Base-by-base conservation (phyloP, 2,888 invertebrate genomes). In the Lepidocyrtoides sp. region DNA sequence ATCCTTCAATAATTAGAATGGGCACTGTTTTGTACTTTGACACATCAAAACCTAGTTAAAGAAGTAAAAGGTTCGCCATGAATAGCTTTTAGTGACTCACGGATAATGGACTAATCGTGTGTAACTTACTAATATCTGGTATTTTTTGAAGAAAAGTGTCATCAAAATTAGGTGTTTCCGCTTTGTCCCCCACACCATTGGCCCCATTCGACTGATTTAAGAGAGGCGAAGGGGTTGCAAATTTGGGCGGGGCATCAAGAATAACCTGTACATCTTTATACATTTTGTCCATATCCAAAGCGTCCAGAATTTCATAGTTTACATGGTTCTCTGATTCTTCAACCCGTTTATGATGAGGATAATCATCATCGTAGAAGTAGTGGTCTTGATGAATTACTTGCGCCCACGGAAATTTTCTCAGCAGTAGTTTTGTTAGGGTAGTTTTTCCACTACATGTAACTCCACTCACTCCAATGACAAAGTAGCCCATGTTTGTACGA, bases 381-480 rank as follows among this genome's bases (percentile, higher is more conserved):
- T 77, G 69, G 44, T 94, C 94, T 83, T 94, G 94, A 79, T 94
- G 91, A 57, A 93, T 69, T 0, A 93, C 84, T 10, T 81, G 82
- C 20, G 91, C 81, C 92, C 93, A 92, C 0, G 94, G 94, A 48
- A 94, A 93, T 3, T 93, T 91, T 23, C 91, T 20, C 44, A 92
- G 92, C 8, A 94, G 77, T 0, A 93, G 85, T 81, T 93, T 93
- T 10, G 93, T 89, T 26, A 93, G 36, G 5, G 91, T 92, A 0
- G 93, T 93, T 57, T 93, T 94, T 3, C 94, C 93, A 14, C 93
- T 93, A 79, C 93, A 93, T 0, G 94, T 94, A 4, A 93, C 91
- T 2, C 94, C 94, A 14, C 93, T 93, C 0, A 94, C 91, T 54
- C 94, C 94, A 26, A 94, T 94, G 4, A 94, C 94, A 75, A 94